Evolutionary conservation across 2,797 vertebrate species (phyloP).

Genomic region (Enteromius radiatus): DNA sequence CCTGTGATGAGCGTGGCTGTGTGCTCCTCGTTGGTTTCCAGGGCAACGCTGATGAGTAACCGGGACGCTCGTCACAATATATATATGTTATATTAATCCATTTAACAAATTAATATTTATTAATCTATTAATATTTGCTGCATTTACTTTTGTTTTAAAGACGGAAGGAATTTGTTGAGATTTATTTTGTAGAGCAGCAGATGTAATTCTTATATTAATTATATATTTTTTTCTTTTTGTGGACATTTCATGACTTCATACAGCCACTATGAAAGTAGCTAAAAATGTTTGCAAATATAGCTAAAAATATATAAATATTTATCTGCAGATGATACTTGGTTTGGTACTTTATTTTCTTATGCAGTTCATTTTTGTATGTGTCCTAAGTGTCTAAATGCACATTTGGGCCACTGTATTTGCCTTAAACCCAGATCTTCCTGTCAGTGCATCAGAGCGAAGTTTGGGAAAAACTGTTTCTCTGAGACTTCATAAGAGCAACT

Average conservation of each 20-base stretch:
- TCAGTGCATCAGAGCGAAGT: background rate
- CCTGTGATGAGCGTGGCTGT: too few species aligned
- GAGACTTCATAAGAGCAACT: conserved; percentile 42
- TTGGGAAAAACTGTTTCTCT: conserved; percentile 18
- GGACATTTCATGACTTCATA: background rate
- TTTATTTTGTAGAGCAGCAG: background rate
- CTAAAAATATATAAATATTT: background rate
- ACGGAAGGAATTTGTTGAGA: background rate
- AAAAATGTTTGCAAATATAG: background rate
- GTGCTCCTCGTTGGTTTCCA: too few species aligned
- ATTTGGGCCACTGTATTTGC: background rate
- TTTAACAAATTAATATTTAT: background rate
- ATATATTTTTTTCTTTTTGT: background rate
- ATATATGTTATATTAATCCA: background rate
- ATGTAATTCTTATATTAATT: background rate
- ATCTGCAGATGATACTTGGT: background rate
- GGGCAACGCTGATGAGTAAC: too few species aligned
- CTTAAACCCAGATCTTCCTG: background rate
- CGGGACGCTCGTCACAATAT: too few species aligned
- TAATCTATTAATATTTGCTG: background rate
- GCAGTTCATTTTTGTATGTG: background rate
- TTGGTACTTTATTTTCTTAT: background rate
- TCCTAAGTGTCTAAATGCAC: background rate
- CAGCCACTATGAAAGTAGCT: background rate
- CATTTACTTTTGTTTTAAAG: background rate